phyloP scores from a whole-genome alignment of 2,797 vertebrate genomes.

The Echiichthys vipera region DNA sequence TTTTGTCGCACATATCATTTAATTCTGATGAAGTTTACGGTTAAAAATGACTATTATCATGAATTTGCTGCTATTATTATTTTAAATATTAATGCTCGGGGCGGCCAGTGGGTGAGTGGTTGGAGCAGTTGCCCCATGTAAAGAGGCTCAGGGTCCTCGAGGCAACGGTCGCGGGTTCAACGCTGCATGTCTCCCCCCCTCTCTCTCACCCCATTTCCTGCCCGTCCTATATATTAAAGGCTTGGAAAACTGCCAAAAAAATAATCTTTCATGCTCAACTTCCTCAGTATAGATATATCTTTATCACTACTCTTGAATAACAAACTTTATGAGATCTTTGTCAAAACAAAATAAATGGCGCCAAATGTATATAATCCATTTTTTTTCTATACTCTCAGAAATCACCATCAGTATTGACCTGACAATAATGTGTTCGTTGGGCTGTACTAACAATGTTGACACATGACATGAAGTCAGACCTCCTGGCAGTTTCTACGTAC shows the following conservation, averaged over 20 bases:
- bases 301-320: not conserved
- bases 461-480: slow-evolving; percentile 37
- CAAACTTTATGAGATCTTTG: not conserved
- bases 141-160: too few relatives aligned
- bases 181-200: too few relatives aligned
- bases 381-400: not conserved
- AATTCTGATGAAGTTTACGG: not conserved
- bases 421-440: not conserved
- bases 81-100: not conserved
- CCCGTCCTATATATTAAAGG: too few relatives aligned
- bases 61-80: not conserved
- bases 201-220: too few relatives aligned
- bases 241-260: too few relatives aligned
- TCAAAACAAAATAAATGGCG: not conserved
- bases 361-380: not conserved
- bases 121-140: too few relatives aligned
- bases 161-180: too few relatives aligned
- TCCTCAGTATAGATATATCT: not conserved
- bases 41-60: not conserved
- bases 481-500: slow-evolving; percentile 40
- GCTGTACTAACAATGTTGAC: slow-evolving; percentile 30
- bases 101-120: too few relatives aligned
- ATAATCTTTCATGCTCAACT: too few relatives aligned
- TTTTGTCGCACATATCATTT: not conserved
- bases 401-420: not conserved